Evolutionary conservation across 2,888 invertebrate species (phyloP), one percentile per base, ranked within the genome.

Genomic region (Chelonus formosanus): DNA sequence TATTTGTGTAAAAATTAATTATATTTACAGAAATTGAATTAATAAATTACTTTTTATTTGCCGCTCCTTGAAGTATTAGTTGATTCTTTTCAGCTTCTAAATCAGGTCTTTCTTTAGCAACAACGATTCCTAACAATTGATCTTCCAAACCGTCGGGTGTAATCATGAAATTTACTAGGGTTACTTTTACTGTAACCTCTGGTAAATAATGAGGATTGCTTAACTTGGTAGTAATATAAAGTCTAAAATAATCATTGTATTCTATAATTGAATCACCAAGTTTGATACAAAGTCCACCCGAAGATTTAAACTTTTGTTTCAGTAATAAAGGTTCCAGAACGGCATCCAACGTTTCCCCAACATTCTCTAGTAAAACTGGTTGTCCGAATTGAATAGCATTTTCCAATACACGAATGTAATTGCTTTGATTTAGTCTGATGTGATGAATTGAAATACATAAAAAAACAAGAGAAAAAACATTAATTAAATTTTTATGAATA

Each of bases 181-280:
- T 94, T 2, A 94, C 92, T 82, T 97, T 95, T 0, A 96, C 96
- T 1, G 96, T 94, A 3, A 97, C 91, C 85, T 98, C 97, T 0
- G 97, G 97, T 60, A 96, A 84, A 81, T 96, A 97, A 84, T 97
- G 97, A 0, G 97, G 97, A 85, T 97, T 97, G 8, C 95, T 88
- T 50, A 96, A 84, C 81, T 97, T 97, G 3, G 97, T 97, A 20
- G 96, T 96, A 74, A 98, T 95, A 82, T 96, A 97, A 73, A 97
- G 90, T 75, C 95, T 90, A 80, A 97, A 98, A 70, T 91, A 90
- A 65, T 90, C 87, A 81, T 91, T 94, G 82, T 96, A 97, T 85
- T 97, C 97, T 64, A 97, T 92, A 10, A 94, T 89, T 3, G 92
- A 90, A 78, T 98, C 97, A 3, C 97, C 97, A 61, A 98, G 87